phyloP scores from a whole-genome alignment of 2,797 vertebrate genomes.

The Semaprochilodus insignis region DNA sequence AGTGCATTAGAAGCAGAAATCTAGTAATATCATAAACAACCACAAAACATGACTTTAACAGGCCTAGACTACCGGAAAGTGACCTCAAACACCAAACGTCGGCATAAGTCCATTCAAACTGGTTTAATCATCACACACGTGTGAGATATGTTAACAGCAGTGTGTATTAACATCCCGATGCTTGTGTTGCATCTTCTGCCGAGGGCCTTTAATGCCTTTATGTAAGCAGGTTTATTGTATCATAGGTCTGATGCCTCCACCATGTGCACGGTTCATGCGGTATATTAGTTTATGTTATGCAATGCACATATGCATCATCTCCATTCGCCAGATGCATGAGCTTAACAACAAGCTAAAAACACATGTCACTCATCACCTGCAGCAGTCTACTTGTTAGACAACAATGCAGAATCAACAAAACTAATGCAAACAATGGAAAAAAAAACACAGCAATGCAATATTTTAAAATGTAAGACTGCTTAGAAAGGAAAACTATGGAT shows the following conservation, averaged over 20 bases:
- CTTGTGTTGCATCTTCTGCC: constrained; percentile 10
- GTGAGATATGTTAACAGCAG: not conserved
- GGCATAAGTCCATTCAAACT: not conserved
- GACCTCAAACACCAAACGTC: not conserved
- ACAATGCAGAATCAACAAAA: not conserved
- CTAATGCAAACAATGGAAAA: not conserved
- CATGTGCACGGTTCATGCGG: constrained; percentile 51
- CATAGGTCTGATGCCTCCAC: constrained; percentile 59
- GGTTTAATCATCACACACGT: constrained; percentile 1
- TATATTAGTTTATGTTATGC: constrained; percentile 63
- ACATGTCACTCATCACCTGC: not conserved
- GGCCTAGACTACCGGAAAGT: not conserved
- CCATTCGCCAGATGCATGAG: constrained; percentile 56
- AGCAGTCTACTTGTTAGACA: not conserved
- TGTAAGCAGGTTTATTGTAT: constrained; percentile 67
- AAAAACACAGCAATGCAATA: not conserved
- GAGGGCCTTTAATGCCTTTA: constrained; percentile 72
- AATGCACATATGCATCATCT: constrained; percentile 60
- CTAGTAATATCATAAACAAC: not conserved
- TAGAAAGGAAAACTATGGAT: not conserved
- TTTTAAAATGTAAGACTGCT: not conserved
- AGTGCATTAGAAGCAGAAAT: constrained; percentile 24
- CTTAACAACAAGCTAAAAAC: constrained; percentile 26
- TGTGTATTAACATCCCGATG: constrained; percentile 1
- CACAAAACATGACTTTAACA: constrained; percentile 11